Evolutionary conservation across 2,888 invertebrate genomes (phyloP).

Genomic region (Sphaerophoria rueppellii): DNA sequence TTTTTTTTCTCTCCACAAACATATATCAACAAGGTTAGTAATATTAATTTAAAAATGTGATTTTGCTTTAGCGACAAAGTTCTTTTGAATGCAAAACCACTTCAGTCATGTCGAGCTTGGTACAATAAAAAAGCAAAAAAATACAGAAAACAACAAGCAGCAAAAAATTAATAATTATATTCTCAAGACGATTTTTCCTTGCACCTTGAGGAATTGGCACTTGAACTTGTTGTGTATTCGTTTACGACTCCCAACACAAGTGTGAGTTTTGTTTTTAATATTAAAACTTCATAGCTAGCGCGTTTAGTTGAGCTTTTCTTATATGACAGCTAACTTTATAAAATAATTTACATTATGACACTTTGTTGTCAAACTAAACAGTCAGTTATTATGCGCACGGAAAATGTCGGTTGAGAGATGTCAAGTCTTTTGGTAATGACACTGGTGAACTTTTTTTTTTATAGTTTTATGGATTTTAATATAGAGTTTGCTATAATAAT

Average conservation of each 20-base stretch:
- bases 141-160: neutral
- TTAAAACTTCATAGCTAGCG: constrained; percentile 1
- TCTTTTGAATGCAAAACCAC: constrained; percentile 30
- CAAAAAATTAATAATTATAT: constrained; percentile 58
- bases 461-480: constrained; percentile 30
- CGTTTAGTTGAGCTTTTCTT: neutral
- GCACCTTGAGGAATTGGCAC: constrained; percentile 67
- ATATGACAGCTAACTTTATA: constrained; percentile 39
- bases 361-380: constrained; percentile 14
- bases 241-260: neutral
- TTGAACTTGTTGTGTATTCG: constrained; percentile 54
- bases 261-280: neutral
- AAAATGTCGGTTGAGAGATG: neutral
- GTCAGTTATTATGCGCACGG: constrained; percentile 7
- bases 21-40: constrained; percentile 41
- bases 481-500: constrained; percentile 7
- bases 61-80: constrained; percentile 4
- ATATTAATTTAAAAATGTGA: constrained; percentile 31
- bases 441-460: constrained; percentile 51
- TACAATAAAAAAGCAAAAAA: neutral
- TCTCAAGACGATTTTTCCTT: constrained; percentile 67
- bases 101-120: neutral
- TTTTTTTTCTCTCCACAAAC: neutral
- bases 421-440: constrained; percentile 58
- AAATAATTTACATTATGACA: constrained; percentile 16